These are phyloP conservation scores for Datnioides undecimradiatus DNA, from an alignment of 2,113 vertebrate genomes.

Conservation along the genomic window DNA sequence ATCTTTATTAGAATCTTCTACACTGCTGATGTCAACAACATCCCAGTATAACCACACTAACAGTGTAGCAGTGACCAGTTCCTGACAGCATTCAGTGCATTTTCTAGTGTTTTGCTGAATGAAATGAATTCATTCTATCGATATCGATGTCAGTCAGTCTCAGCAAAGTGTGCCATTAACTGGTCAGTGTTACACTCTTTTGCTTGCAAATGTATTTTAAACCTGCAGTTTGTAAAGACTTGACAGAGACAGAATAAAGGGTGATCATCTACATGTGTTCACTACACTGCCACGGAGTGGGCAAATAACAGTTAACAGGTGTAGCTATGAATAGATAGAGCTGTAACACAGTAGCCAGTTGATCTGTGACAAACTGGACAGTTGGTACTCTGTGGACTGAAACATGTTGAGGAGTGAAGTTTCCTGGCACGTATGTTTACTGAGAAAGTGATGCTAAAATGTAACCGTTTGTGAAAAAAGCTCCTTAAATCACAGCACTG, in stretches of 20 bases:
- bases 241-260: not conserved
- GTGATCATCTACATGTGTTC: not conserved
- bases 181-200: not conserved
- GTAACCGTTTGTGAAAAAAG: not conserved
- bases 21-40: not conserved
- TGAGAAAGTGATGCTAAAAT: not conserved
- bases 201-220: not conserved
- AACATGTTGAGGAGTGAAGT: not conserved
- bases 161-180: not conserved
- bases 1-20: slow-evolving; percentile 36
- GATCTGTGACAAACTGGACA: not conserved
- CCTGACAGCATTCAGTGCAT: slow-evolving; percentile 9
- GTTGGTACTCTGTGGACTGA: not conserved
- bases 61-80: slow-evolving; percentile 4
- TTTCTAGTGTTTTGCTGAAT: not conserved
- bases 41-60: not conserved
- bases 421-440: not conserved
- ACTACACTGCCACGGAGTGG: not conserved
- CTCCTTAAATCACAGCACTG: not conserved
- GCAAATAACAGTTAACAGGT: not conserved
- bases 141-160: not conserved
- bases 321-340: not conserved
- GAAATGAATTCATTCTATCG: not conserved
- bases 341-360: not conserved
- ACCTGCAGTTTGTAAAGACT: not conserved